Evolutionary conservation across 2,888 invertebrate species (phyloP), one percentile per base, ranked within the genome.

Genomic region (Teleogryllus oceanicus): DNA sequence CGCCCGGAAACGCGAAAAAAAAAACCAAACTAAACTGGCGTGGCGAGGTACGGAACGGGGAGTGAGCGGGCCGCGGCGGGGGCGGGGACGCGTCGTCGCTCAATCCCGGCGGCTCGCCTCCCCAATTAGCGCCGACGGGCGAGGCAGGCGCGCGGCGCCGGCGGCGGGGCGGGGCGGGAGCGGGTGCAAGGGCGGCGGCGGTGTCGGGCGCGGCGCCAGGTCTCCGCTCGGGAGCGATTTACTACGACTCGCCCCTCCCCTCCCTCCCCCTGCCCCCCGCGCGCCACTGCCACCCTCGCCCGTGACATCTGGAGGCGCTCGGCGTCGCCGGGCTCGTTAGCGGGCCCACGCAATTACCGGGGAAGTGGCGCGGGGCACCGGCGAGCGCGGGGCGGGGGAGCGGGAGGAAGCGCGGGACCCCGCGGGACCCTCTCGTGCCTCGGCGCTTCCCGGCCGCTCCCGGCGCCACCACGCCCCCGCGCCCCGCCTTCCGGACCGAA

Each of bases 201-300:
- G 62, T 62, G 62, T 62, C 62, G 62, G 62, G 62, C 62, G 62
- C 62, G 62, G 62, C 62, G 62, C 62, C 62, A 62, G 62, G n/a
- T 0, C 62, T n/a, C n/a, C 62, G n/a, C 62, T n/a, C 62, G 62
- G 62, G 16, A 62, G 62, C 62, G 62, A 62, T 62, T 62, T 62
- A 62, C 62, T 18, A 62, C 62, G 62, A 5, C 62, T 3, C 62
- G 10, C 11, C 62, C 62, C n/a, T 1, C 13, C 16, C 62, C 62
- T 12, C 8, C 62, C 24, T 3, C 2, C 24, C 24, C 16, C n/a
- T 8, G 11, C 62, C 37, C 4, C 5, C 37, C 37, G 4, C 37
- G 37, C 37, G 24, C 24, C 24, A 0, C n/a, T n/a, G 62, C 62
- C 37, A 5, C 8, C 37, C 37, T 37, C 37, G 37, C 37, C 37